Evolutionary conservation across 2,113 vertebrate species (phyloP).

Genomic region (Dromaius novaehollandiae): DNA sequence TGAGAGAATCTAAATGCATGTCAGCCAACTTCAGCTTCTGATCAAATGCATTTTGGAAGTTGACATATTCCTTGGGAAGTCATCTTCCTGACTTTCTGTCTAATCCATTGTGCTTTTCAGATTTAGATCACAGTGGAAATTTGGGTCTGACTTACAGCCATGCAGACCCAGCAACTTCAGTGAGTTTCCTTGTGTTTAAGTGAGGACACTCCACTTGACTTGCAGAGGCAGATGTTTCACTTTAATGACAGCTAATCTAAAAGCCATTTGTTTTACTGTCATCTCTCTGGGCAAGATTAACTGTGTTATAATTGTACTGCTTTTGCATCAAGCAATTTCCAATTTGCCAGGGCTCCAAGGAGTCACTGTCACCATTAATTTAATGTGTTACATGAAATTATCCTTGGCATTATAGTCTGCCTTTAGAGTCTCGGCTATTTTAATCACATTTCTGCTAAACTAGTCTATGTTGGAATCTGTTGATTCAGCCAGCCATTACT

Average conservation of each 20-base stretch:
- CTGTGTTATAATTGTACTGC: not conserved
- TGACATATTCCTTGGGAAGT: not conserved
- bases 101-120: not conserved
- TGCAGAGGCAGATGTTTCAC: conserved; percentile 53
- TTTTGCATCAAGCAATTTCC: conserved; percentile 34
- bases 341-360: conserved; percentile 37
- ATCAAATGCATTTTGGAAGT: not conserved
- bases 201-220: conserved; percentile 13
- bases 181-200: not conserved
- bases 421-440: not conserved
- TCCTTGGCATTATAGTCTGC: not conserved
- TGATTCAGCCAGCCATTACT: not conserved
- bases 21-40: not conserved
- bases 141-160: not conserved
- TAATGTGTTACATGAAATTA: not conserved
- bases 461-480: not conserved
- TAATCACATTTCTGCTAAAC: not conserved
- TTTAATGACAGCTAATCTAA: conserved; percentile 62
- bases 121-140: not conserved
- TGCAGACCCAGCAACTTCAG: not conserved
- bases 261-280: conserved; percentile 48
- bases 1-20: not conserved
- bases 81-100: not conserved
- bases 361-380: conserved; percentile 2
- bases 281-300: conserved; percentile 4